Evolutionary conservation across 2,888 invertebrate genomes (phyloP).

Genomic region (Formica aserva): DNA sequence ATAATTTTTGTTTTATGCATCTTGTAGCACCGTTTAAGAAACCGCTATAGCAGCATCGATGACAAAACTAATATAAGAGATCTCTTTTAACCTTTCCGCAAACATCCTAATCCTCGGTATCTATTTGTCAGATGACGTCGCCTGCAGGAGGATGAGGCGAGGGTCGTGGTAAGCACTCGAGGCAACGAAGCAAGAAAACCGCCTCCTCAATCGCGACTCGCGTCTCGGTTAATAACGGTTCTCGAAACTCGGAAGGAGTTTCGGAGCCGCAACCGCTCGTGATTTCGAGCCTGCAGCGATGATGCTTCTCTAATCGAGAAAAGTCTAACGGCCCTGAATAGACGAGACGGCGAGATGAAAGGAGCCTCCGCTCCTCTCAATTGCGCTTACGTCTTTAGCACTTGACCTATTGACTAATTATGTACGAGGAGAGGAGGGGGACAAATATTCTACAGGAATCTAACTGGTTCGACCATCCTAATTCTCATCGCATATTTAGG

Average conservation of each 20-base stretch:
- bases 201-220: slow-evolving; percentile 60
- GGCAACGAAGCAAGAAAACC: slow-evolving; percentile 63
- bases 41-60: background rate
- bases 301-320: slow-evolving; percentile 61
- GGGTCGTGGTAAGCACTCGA: slow-evolving; percentile 44
- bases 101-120: slow-evolving; percentile 20
- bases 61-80: slow-evolving; percentile 26
- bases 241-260: slow-evolving; percentile 61
- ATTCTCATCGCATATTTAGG: background rate
- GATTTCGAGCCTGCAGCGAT: slow-evolving; percentile 67
- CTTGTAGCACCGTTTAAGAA: slow-evolving; percentile 7
- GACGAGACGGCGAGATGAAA: slow-evolving; percentile 73
- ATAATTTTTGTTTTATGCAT: slow-evolving; percentile 1
- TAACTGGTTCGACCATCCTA: background rate
- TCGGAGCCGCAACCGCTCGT: slow-evolving; percentile 52
- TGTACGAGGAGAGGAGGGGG: slow-evolving; percentile 48
- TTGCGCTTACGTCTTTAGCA: slow-evolving; percentile 69
- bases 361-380: slow-evolving; percentile 66
- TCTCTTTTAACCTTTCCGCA: slow-evolving; percentile 4
- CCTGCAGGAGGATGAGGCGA: slow-evolving; percentile 28
- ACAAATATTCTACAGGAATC: slow-evolving; percentile 58
- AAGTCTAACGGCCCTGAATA: slow-evolving; percentile 54
- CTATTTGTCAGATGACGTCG: slow-evolving; percentile 60
- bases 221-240: slow-evolving; percentile 74
- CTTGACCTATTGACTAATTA: slow-evolving; percentile 74